Percentiles rank a stretch among this genome's conserved stretches.
Conservation (phyloP, 35 echinoderm and acorn worm species). For the Anneissia japonica region DNA sequence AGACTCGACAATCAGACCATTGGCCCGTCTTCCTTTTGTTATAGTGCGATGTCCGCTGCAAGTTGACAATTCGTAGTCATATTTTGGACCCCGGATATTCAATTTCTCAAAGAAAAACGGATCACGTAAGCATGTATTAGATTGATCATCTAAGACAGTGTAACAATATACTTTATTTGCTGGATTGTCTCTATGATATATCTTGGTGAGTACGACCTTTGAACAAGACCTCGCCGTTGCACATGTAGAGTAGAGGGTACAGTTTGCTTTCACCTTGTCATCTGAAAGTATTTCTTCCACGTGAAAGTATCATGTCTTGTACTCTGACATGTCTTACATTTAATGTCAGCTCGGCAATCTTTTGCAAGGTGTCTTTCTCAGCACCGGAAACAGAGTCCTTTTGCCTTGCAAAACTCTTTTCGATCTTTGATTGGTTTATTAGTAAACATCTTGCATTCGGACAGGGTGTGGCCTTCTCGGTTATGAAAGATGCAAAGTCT, state of each 20-base stretch:
- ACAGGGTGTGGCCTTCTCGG: background rate
- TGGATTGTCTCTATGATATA: slow-evolving; percentile 25
- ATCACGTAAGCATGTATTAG: slow-evolving; percentile 23
- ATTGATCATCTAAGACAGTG: slow-evolving; percentile 39
- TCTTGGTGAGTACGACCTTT: slow-evolving; percentile 8
- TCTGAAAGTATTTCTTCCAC: background rate
- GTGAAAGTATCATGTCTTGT: slow-evolving; percentile 14
- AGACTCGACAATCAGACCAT: slow-evolving; percentile 15
- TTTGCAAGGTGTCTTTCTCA: slow-evolving; percentile 3
- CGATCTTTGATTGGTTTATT: slow-evolving; percentile 8
- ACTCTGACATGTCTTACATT: slow-evolving; percentile 12
- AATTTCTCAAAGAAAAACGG: slow-evolving; percentile 8
- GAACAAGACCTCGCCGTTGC: background rate
- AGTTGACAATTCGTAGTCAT: slow-evolving; percentile 37
- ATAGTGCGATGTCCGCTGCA: background rate
- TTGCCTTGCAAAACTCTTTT: slow-evolving; percentile 16
- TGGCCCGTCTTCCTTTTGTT: background rate
- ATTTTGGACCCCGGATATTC: background rate
- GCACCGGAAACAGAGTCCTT: slow-evolving; percentile 25
- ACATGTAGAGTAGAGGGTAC: background rate
- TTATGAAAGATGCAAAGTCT: slow-evolving; percentile 10
- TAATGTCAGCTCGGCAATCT: slow-evolving; percentile 13
- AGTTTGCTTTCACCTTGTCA: background rate
- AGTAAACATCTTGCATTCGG: slow-evolving; percentile 5
- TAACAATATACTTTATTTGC: background rate